These are phyloP conservation scores for Otolemur garnettii DNA, from an alignment of 2,113 vertebrate species.

Conservation along the genomic window DNA sequence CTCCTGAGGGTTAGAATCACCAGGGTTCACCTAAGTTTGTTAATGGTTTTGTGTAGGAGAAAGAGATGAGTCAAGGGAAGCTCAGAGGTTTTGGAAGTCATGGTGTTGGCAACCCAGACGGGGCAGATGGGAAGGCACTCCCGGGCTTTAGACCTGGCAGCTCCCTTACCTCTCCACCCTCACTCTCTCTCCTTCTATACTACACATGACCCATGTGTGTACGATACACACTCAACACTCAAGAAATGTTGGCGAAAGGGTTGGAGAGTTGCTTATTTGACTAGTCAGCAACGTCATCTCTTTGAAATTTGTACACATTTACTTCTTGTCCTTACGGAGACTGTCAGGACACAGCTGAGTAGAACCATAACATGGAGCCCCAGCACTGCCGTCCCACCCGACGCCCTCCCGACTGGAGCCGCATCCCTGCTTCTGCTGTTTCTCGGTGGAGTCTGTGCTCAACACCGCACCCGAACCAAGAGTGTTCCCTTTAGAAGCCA, in stretches of 20 bases:
- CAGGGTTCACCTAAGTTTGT: not conserved
- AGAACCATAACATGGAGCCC: not conserved
- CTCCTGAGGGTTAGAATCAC: not conserved
- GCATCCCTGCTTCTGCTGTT: not conserved
- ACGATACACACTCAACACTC: not conserved
- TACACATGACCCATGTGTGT: not conserved
- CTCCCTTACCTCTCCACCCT: not conserved
- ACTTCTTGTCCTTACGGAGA: not conserved
- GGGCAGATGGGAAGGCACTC: not conserved
- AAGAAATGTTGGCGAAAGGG: not conserved
- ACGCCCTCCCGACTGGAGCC: not conserved
- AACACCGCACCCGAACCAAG: not conserved
- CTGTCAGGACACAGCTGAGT: not conserved
- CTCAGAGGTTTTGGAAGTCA: not conserved
- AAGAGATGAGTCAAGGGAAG: not conserved
- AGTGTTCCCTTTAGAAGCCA: not conserved
- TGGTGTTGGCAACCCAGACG: not conserved
- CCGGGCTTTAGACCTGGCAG: not conserved
- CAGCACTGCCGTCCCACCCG: not conserved
- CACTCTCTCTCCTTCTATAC: not conserved
- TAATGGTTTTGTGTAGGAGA: not conserved
- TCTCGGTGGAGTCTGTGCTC: not conserved
- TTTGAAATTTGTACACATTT: not conserved
- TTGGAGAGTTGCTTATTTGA: not conserved
- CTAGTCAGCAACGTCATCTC: not conserved